Evolutionary conservation across 1,140 invertebrate species (phyloP), one percentile per base, ranked within the genome.

Genomic region (Campodea augens): DNA sequence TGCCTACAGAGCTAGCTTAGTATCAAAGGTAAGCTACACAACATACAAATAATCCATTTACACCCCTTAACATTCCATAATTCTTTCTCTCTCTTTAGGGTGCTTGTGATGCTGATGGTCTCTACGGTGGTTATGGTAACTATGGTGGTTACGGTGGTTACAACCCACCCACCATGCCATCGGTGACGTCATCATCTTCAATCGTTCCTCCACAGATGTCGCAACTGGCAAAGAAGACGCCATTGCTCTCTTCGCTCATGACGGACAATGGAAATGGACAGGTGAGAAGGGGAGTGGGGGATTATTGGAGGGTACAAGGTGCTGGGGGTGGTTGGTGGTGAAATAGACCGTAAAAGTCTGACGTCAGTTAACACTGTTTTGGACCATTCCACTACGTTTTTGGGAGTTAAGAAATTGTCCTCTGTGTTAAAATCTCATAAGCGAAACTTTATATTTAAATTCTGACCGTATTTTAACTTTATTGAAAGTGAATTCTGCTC

Each of bases 1-100:
- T 25, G 86, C 87, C 7, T 95, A 95, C 63, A 74, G 87, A 62
- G 88, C 88, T 15, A 90, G 79, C 57, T 65, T 92, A 47, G 82
- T 91, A 1, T 88, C 84, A 29, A 82, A 82, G 71, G 76, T 77
- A 66, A 61, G 58, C 53, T 22, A 13, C 22, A 20, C 13, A 36
- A 19, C 20, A 41, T 7, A 23, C 5, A 22, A 41, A 41, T 41
- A 21, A 7, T 2, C 40, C 10, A 2, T 25, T 23, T 2, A 25
- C n/a, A 24, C 41, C n/a, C 19, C 12, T 5, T 25, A 41, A 5
- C 18, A 18, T 36, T 5, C 15, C 4, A 13, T 37, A 5, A 5
- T 44, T 44, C 7, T 19, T 39, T 10, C 7, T 10, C 38, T 44
- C 5, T 39, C 5, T 39, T 18, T 45, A 61, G 58, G 65, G 67